These are phyloP conservation scores for Lysandra bellargus DNA, from an alignment of 2,888 invertebrate genomes.

Conservation along the genomic window DNA sequence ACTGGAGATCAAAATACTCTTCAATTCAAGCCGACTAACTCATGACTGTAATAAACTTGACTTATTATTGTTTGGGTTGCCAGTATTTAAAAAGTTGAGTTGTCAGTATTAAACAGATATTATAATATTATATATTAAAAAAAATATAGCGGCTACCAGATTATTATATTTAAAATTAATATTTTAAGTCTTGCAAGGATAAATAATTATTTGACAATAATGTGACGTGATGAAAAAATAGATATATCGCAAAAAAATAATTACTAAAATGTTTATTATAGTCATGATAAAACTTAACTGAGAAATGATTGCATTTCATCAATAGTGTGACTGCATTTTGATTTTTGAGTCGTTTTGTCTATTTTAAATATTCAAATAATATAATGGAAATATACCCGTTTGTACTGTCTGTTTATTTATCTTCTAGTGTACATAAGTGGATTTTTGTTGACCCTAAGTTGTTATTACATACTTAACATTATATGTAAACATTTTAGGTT, in stretches of 20 bases:
- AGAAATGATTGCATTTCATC: slow-evolving; percentile 41
- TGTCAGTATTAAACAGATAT: background rate
- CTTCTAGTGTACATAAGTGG: slow-evolving; percentile 70
- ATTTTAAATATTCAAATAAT: slow-evolving; percentile 32
- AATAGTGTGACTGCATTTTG: slow-evolving; percentile 40
- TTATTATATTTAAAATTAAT: background rate
- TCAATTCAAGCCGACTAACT: background rate
- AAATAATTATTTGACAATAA: background rate
- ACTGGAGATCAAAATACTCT: slow-evolving; percentile 27
- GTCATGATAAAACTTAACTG: slow-evolving; percentile 32
- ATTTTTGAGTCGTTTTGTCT: slow-evolving; percentile 37
- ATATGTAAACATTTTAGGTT: slow-evolving; percentile 51
- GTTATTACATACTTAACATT: slow-evolving; percentile 57
- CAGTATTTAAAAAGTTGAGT: background rate
- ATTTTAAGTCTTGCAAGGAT: background rate
- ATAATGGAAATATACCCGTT: slow-evolving; percentile 35
- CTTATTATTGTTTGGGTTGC: background rate
- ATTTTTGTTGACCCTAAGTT: slow-evolving; percentile 67
- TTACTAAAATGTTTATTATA: slow-evolving; percentile 23
- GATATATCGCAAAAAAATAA: background rate
- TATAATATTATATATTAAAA: background rate
- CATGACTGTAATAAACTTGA: slow-evolving; percentile 32
- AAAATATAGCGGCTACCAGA: background rate
- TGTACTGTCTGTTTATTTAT: slow-evolving; percentile 45
- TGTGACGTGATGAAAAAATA: background rate